phyloP scores from a whole-genome alignment of 2,113 vertebrate species.

The Gymnogyps californianus region DNA sequence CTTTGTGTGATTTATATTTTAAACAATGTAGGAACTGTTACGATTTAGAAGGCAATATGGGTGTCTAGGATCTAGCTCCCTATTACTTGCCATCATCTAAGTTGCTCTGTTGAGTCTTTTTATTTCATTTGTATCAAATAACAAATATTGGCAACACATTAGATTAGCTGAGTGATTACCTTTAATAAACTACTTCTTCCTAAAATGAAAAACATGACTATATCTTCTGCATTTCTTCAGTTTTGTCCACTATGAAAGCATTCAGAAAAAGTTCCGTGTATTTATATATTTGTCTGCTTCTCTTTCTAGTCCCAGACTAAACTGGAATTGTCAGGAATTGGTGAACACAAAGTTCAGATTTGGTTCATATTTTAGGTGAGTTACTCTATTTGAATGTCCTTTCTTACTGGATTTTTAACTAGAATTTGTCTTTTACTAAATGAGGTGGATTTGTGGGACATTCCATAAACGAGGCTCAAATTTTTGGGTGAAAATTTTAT shows the following conservation, averaged over 20 bases:
- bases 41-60: neutral
- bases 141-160: neutral
- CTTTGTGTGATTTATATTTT: conserved; percentile 2
- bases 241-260: neutral
- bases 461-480: neutral
- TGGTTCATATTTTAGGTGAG: neutral
- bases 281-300: neutral
- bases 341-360: neutral
- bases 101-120: neutral
- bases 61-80: neutral
- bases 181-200: neutral
- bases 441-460: neutral
- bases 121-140: conserved; percentile 14
- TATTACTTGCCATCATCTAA: neutral
- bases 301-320: neutral
- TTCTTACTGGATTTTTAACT: neutral
- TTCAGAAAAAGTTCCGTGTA: neutral
- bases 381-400: neutral
- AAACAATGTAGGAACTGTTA: neutral
- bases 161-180: neutral
- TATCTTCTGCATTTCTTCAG: neutral
- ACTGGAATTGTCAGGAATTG: neutral
- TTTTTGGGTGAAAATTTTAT: neutral
- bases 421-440: neutral
- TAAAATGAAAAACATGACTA: neutral